Base-by-base conservation (phyloP, 1,140 invertebrate genomes). In the Bombus fervidus region DNA sequence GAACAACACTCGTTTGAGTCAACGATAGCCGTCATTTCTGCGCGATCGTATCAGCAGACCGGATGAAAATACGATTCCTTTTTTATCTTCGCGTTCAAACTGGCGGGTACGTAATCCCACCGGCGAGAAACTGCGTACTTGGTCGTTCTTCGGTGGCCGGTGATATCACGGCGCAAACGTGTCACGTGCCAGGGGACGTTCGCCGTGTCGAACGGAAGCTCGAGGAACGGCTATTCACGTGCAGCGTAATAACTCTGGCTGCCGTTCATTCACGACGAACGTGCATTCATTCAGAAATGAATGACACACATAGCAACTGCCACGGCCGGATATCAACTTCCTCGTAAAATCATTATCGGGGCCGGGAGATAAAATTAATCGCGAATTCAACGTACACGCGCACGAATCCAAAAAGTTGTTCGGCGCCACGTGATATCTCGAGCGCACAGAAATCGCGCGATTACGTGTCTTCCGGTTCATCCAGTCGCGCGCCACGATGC, bases 341-440 rank as follows among this genome's bases (percentile, higher is more conserved):
- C 80, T 68, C 79, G 72, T 82, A 76, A 83, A 89, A 86, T 89
- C 81, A 80, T 89, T 81, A 80, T 69, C 53, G 71, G 41, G 12
- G 53, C 66, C 31, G 75, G 28, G 28, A 71, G 83, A 85, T 85
- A 85, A 85, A 80, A 72, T 59, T 79, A 80, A 85, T 80, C 68
- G 68, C 2, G 47, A 80, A 79, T 43, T 53, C 25, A 4, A 41
- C n/a, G 6, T 22, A 15, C 28, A 34, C 39, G 37, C 39, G 41
- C 31, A 28, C 57, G 34, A 57, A n/a, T 10, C 1, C 10, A 34
- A 13, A 76, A 62, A 43, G 47, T 34, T 39, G 39, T 10, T 47
- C 31, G n/a, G 18, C 53, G 64, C 41, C 76, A 69, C 75, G 83
- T 77, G 64, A 84, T 78, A 47, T 34, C 25, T 6, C 71, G 43